These are phyloP conservation scores for Catharus fuscescens DNA, from an alignment of 2,113 vertebrate species.

Conservation along the genomic window DNA sequence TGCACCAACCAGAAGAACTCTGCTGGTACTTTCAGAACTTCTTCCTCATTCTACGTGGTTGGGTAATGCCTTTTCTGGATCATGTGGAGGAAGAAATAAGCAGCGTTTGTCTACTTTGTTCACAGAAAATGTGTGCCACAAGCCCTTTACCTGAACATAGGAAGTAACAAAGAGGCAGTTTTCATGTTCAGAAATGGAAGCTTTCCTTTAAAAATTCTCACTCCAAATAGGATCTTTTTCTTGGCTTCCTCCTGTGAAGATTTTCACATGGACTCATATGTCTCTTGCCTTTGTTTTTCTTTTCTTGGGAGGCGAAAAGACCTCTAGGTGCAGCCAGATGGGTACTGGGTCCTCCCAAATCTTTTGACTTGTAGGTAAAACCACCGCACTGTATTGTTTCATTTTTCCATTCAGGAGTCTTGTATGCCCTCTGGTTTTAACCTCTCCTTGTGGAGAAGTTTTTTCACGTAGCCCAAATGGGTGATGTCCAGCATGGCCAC, in stretches of 20 bases:
- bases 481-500: background rate
- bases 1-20: background rate
- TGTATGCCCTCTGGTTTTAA: background rate
- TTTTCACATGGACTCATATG: background rate
- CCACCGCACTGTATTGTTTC: background rate
- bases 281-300: background rate
- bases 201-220: background rate
- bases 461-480: background rate
- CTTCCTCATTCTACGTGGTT: background rate
- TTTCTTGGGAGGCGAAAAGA: background rate
- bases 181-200: background rate
- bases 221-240: background rate
- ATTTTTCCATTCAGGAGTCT: background rate
- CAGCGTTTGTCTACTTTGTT: background rate
- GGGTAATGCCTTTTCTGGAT: background rate
- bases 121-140: background rate
- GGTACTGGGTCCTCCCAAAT: background rate
- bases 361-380: background rate
- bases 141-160: background rate
- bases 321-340: background rate
- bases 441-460: fast-evolving
- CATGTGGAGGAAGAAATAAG: background rate
- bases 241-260: background rate
- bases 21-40: background rate
- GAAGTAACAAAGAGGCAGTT: background rate